These are phyloP conservation scores for Cyrtorhinus lividipennis DNA, from an alignment of 1,140 invertebrate genomes.

Conservation along the genomic window DNA sequence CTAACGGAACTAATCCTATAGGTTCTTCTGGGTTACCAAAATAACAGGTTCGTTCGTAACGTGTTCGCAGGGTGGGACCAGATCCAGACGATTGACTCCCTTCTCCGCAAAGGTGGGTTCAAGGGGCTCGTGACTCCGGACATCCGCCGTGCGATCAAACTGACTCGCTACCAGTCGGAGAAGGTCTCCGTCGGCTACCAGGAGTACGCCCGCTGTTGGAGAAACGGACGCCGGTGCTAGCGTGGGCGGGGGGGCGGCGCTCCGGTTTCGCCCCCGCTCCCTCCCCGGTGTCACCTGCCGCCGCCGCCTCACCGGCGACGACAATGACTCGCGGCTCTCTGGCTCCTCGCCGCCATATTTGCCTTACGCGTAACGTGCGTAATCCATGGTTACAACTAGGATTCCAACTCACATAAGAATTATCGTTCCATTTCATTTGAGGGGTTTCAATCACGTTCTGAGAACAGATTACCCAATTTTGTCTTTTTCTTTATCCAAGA, in stretches of 20 bases:
- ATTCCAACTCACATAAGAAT: too few species aligned
- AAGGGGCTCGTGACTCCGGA: slow-evolving; percentile 80
- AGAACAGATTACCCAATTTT: too few species aligned
- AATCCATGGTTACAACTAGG: background rate
- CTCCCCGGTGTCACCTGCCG: slow-evolving; percentile 1
- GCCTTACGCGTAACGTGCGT: background rate
- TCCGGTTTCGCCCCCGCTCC: slow-evolving; percentile 2
- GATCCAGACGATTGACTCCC: slow-evolving; percentile 92
- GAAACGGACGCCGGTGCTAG: slow-evolving; percentile 40
- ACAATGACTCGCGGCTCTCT: slow-evolving; percentile 9
- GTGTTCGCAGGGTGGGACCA: slow-evolving; percentile 80
- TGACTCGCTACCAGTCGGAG: slow-evolving; percentile 89
- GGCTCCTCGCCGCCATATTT: slow-evolving; percentile 9
- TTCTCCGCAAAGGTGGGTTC: slow-evolving; percentile 92
- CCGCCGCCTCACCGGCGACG: background rate
- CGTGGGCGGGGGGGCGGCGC: slow-evolving; percentile 28
- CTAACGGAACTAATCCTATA: too few species aligned
- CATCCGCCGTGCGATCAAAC: slow-evolving; percentile 70
- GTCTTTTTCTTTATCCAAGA: too few species aligned
- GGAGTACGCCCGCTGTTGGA: slow-evolving; percentile 56
- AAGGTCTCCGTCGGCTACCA: slow-evolving; percentile 69
- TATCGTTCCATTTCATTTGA: too few species aligned
- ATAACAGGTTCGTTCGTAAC: too few species aligned
- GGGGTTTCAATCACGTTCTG: too few species aligned
- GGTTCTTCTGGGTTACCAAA: too few species aligned